phyloP scores from a whole-genome alignment of 2,797 vertebrate genomes.

The Gobionotothen gibberifrons region DNA sequence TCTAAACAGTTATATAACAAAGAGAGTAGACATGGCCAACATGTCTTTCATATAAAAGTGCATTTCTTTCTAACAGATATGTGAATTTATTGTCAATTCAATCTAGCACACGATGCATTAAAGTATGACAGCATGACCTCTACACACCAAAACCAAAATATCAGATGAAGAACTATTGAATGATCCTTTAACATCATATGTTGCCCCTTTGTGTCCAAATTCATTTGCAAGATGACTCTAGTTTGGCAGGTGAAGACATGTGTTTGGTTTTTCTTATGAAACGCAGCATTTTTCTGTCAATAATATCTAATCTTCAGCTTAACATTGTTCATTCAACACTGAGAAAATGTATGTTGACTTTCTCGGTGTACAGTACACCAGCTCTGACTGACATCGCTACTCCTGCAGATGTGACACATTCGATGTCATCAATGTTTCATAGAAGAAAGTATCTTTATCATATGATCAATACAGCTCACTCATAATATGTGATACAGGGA shows the following conservation, averaged over 20 bases:
- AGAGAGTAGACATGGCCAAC: slow-evolving; percentile 14
- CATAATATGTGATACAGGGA: background rate
- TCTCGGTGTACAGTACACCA: background rate
- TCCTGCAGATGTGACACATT: slow-evolving; percentile 16
- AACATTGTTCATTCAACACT: slow-evolving; percentile 39
- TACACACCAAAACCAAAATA: background rate
- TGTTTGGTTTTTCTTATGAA: slow-evolving; percentile 18
- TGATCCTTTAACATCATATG: slow-evolving; percentile 15
- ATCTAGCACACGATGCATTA: slow-evolving; percentile 13
- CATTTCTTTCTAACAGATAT: slow-evolving; percentile 6
- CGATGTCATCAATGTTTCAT: slow-evolving; percentile 1
- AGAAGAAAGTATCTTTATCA: background rate
- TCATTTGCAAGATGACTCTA: slow-evolving; percentile 30
- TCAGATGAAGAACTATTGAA: background rate
- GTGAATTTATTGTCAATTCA: slow-evolving; percentile 29
- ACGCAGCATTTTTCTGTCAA: slow-evolving; percentile 20
- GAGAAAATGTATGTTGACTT: slow-evolving; percentile 6
- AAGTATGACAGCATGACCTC: slow-evolving; percentile 19
- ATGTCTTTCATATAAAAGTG: slow-evolving; percentile 4
- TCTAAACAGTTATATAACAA: slow-evolving; percentile 68
- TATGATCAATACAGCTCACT: background rate
- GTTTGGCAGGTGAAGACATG: slow-evolving; percentile 26
- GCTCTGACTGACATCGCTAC: background rate
- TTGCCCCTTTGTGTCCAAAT: slow-evolving; percentile 10
- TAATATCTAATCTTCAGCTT: slow-evolving; percentile 40